Base-by-base conservation (phyloP, 2,113 vertebrate genomes). In the Sardina pilchardus region DNA sequence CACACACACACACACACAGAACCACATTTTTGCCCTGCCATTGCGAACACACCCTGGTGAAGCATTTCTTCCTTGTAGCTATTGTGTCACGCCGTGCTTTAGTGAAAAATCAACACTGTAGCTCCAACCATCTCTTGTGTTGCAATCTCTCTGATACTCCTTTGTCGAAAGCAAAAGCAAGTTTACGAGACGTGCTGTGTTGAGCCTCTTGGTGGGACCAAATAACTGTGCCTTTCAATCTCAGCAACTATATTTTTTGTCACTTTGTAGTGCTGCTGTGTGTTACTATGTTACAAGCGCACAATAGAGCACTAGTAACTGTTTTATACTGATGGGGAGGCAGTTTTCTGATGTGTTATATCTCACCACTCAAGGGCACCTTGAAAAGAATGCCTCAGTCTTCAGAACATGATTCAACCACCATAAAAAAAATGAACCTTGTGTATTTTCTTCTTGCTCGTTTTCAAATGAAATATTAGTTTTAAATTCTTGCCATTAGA, bases 101-200 rank as follows among this genome's bases (percentile, higher is more conserved):
- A 82, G 82, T 47, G 80, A 85, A 86, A 63, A 63, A 63, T 63
- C 24, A 63, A 63, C 59, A 63, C 59, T 9, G 50, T 56, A 63
- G 59, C 59, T n/a, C n/a, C 21, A 63, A 63, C 59, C 59, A 63
- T 63, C 59, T 63, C 59, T 63, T 6, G 16, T 9, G 19, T 84
- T n/a, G 36, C 43, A 10, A 47, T 63, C 59, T 63, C 59, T 63
- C 21, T 63, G 59, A 63, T 63, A 63, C 1, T 26, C 47, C 83
- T 86, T 81, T 84, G 80, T 84, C 44, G 84, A 78, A 85, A 26
- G n/a, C n/a, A 84, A 43, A 82, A 50, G 6, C 34, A 88, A 78
- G 26, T 47, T 88, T 91, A 88, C 86, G 82, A 83, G 87, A 88
- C n/a, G 30, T 36, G 80, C 81, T 50, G 36, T 78, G 44, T 88